A percentile compares a stretch with the other conserved stretches of the same genome.
Evolutionary conservation across 2,797 vertebrate genomes (phyloP).

Genomic region (Mareca strepera): DNA sequence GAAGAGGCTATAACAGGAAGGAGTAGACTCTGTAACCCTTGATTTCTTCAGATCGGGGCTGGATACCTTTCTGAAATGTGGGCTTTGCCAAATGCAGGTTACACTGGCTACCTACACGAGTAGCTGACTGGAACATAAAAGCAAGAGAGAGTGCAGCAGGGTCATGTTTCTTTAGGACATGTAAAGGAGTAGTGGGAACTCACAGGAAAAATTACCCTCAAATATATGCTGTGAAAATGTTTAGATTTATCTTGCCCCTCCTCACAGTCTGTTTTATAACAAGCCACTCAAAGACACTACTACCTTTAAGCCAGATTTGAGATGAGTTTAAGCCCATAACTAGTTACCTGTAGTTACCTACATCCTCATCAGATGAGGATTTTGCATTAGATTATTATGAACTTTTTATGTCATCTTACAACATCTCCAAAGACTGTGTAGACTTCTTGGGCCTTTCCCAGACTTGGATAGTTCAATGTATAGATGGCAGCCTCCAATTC

Average conservation of each 20-base stretch:
- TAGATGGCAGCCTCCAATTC: neutral
- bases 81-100: neutral
- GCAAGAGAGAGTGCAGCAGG: neutral
- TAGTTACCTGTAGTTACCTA: neutral
- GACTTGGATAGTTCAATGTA: neutral
- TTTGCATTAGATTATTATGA: neutral
- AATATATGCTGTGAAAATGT: neutral
- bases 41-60: neutral
- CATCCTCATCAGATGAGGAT: neutral
- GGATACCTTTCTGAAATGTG: neutral
- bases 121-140: neutral
- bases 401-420: neutral
- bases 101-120: neutral
- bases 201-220: neutral
- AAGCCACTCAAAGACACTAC: neutral
- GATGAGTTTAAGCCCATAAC: neutral
- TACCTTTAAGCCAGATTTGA: neutral
- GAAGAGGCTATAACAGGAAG: neutral
- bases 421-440: neutral
- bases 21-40: neutral
- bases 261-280: neutral
- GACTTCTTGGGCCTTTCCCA: neutral
- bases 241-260: neutral
- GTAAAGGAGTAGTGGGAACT: neutral
- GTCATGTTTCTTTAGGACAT: neutral